Evolutionary conservation across 2,113 vertebrate species (phyloP).

Genomic region (Thymallus thymallus): DNA sequence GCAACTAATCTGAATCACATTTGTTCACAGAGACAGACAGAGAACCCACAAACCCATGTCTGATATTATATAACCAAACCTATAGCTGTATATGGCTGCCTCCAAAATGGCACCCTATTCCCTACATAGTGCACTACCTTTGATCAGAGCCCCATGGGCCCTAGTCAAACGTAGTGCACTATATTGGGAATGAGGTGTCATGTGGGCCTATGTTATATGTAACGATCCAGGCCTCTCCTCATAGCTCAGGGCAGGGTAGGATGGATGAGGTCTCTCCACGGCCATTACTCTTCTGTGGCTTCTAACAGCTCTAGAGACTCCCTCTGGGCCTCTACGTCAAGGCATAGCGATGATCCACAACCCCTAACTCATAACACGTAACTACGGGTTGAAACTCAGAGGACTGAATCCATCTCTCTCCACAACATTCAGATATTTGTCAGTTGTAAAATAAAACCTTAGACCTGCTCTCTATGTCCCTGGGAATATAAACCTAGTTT

Average conservation of each 20-base stretch:
- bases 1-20: constrained; percentile 15
- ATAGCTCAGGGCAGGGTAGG: neutral
- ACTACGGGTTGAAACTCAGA: constrained; percentile 2
- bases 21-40: neutral
- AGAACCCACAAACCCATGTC: constrained; percentile 15
- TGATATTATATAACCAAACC: neutral
- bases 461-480: constrained; percentile 7
- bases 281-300: neutral
- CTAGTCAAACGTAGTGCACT: too few relatives aligned
- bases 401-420: too few relatives aligned
- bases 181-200: too few relatives aligned
- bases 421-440: too few relatives aligned
- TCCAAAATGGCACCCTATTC: too few relatives aligned
- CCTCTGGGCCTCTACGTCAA: neutral
- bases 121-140: too few relatives aligned
- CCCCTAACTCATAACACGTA: neutral
- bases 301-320: neutral
- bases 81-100: neutral
- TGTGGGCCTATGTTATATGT: too few relatives aligned
- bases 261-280: constrained; percentile 1
- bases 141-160: too few relatives aligned
- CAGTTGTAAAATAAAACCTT: neutral
- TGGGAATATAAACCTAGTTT: constrained; percentile 5
- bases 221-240: too few relatives aligned
- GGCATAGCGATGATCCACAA: neutral